These are phyloP conservation scores for Menura novaehollandiae DNA, from an alignment of 2,113 vertebrate species.

Conservation along the genomic window DNA sequence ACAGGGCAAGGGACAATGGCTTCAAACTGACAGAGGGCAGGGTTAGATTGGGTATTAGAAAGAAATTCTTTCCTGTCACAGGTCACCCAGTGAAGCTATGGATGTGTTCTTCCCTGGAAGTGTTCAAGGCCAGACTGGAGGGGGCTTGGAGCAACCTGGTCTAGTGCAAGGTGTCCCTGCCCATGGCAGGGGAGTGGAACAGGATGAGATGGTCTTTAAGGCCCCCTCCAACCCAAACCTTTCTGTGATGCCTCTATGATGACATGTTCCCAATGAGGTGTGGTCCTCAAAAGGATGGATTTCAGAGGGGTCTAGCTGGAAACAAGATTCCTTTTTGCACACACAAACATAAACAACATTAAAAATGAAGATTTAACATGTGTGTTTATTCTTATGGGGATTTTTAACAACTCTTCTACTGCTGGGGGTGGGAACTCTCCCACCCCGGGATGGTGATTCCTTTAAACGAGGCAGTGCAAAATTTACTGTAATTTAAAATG, in stretches of 20 bases:
- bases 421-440: background rate
- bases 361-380: rapidly evolving
- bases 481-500: background rate
- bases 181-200: background rate
- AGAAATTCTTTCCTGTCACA: background rate
- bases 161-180: background rate
- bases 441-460: background rate
- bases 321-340: background rate
- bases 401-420: background rate
- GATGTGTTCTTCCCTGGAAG: background rate
- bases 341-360: background rate
- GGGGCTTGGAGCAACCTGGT: background rate
- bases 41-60: too few species aligned
- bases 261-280: rapidly evolving
- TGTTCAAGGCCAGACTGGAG: background rate
- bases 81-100: background rate
- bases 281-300: background rate
- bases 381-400: rapidly evolving
- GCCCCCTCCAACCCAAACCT: background rate
- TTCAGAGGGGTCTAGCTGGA: background rate
- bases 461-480: background rate
- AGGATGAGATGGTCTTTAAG: background rate
- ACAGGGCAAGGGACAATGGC: background rate
- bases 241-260: background rate
- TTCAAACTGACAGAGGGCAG: background rate